Evolutionary conservation across 2,888 invertebrate species (phyloP).

Genomic region (Kuschelorhynchus macadamiae): DNA sequence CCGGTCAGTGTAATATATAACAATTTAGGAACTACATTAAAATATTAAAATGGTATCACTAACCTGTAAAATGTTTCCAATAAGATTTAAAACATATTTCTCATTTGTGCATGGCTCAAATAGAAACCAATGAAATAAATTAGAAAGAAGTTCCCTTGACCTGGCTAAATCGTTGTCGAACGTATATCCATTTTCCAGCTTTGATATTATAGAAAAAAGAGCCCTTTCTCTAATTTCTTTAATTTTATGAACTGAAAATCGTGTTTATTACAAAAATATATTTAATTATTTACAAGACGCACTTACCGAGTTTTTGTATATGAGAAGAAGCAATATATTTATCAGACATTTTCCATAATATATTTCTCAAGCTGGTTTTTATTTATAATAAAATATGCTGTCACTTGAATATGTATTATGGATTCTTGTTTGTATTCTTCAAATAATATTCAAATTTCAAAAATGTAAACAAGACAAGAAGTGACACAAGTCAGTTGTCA

Average conservation of each 20-base stretch:
- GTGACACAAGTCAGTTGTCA: not conserved
- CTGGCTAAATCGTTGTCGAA: conserved; percentile 74
- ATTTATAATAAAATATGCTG: not conserved
- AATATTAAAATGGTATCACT: conserved; percentile 27
- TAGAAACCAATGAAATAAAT: conserved; percentile 76
- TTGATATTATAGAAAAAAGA: conserved; percentile 69
- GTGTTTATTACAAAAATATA: not conserved
- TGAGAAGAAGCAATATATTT: conserved; percentile 61
- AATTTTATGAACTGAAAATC: conserved; percentile 65
- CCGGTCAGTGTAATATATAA: not conserved
- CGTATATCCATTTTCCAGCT: conserved; percentile 76
- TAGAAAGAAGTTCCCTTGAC: conserved; percentile 73
- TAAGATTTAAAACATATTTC: conserved; percentile 73
- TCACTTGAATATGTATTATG: not conserved
- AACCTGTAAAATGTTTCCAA: conserved; percentile 74
- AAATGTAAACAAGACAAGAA: not conserved
- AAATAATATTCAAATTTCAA: not conserved
- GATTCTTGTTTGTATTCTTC: not conserved
- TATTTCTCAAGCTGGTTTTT: not conserved
- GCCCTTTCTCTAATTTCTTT: conserved; percentile 68
- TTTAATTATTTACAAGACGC: not conserved
- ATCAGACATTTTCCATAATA: conserved; percentile 1
- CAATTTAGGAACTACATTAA: no score
- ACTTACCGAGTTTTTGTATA: conserved; percentile 64
- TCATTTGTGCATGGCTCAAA: conserved; percentile 71